Percentiles rank a stretch among this genome's conserved stretches.
Evolutionary conservation across 2,888 invertebrate genomes (phyloP).

Genomic region (Cataglyphis albicans): DNA sequence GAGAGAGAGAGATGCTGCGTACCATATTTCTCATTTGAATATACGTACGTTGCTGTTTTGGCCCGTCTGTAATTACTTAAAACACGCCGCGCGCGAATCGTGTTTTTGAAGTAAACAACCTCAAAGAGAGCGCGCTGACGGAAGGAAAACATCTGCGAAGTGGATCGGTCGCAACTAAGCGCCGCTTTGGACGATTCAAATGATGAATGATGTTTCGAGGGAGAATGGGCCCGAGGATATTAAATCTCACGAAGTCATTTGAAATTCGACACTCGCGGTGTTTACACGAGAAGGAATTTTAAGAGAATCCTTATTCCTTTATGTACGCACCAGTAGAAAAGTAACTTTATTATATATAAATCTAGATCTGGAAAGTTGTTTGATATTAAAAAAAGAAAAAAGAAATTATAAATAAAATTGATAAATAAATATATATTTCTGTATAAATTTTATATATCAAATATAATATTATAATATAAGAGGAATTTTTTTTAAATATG

Average conservation of each 20-base stretch:
- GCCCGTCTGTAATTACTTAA: slow-evolving; percentile 35
- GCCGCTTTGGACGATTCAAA: slow-evolving; percentile 33
- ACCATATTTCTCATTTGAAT: slow-evolving; percentile 18
- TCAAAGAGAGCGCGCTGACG: slow-evolving; percentile 43
- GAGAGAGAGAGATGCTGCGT: background rate
- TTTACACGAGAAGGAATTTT: background rate
- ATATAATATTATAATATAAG: background rate
- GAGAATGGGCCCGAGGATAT: slow-evolving; percentile 8
- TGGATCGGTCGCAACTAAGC: slow-evolving; percentile 40
- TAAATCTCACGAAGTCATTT: slow-evolving; percentile 26
- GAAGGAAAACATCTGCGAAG: slow-evolving; percentile 51
- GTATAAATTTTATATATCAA: background rate
- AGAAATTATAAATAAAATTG: too few relatives aligned
- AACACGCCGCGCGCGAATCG: slow-evolving; percentile 23
- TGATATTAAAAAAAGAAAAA: background rate
- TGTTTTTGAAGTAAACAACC: slow-evolving; percentile 55
- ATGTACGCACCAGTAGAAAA: background rate
- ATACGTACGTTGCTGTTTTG: slow-evolving; percentile 23
- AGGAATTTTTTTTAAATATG: background rate
- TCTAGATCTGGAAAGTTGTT: background rate
- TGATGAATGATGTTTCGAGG: slow-evolving; percentile 36
- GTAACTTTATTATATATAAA: background rate
- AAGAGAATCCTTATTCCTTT: background rate
- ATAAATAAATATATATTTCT: too few relatives aligned
- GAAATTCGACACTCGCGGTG: slow-evolving; percentile 7